Evolutionary conservation across 23 tunicate genomes (phyloP).

Genomic region (Corella eumyota): DNA sequence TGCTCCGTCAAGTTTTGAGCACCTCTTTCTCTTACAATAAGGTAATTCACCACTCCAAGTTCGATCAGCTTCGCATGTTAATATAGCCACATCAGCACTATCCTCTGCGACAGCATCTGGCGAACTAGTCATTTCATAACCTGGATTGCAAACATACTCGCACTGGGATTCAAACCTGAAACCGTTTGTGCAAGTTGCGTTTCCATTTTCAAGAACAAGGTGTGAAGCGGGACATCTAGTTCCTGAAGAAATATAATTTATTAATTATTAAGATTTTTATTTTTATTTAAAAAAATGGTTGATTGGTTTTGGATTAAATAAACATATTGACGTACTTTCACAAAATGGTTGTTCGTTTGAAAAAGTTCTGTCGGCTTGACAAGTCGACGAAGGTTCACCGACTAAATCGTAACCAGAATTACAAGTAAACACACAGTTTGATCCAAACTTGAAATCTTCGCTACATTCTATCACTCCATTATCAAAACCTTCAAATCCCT

Average conservation of each 20-base stretch:
- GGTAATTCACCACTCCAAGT: constrained; percentile 59
- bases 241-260: constrained; percentile 6
- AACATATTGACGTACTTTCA: constrained; percentile 27
- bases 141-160: constrained; percentile 45
- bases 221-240: constrained; percentile 38
- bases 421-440: constrained; percentile 38
- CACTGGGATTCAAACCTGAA: constrained; percentile 41
- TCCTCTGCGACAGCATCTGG: constrained; percentile 6
- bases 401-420: constrained; percentile 32
- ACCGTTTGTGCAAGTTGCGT: constrained; percentile 37
- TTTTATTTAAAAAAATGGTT: background rate
- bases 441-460: constrained; percentile 16
- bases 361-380: constrained; percentile 44
- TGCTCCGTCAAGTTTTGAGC: constrained; percentile 67
- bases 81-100: constrained; percentile 13
- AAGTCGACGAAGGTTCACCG: constrained; percentile 18
- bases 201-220: constrained; percentile 23
- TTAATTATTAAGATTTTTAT: background rate
- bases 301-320: background rate
- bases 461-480: constrained; percentile 36
- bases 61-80: constrained; percentile 29
- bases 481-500: constrained; percentile 7
- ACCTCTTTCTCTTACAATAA: constrained; percentile 42
- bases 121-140: constrained; percentile 43
- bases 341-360: constrained; percentile 22